These are phyloP conservation scores for Naja naja DNA, from an alignment of 2,113 vertebrate species.

Conservation along the genomic window DNA sequence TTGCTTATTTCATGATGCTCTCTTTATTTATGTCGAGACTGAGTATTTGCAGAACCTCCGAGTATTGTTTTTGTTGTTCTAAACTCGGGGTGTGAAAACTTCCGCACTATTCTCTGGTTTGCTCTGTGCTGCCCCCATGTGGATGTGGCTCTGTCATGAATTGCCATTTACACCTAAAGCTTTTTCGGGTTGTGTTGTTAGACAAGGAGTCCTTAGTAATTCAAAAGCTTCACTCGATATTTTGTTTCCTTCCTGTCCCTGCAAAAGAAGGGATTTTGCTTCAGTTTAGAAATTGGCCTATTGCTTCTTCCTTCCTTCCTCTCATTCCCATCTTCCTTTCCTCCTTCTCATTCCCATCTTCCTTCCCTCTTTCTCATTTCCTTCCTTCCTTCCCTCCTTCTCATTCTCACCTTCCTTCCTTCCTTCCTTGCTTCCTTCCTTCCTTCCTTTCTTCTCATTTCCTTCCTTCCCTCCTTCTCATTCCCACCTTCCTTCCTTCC, in stretches of 20 bases:
- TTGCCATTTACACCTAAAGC: neutral
- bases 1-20: neutral
- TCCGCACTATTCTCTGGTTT: neutral
- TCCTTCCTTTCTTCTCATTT: too few relatives aligned
- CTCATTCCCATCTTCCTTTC: too few relatives aligned
- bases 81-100: neutral
- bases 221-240: neutral
- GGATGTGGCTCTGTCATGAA: neutral
- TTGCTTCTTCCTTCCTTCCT: too few relatives aligned
- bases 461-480: too few relatives aligned
- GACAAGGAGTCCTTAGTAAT: neutral
- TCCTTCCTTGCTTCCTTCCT: too few relatives aligned
- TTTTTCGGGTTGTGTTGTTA: neutral
- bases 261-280: neutral
- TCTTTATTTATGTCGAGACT: neutral
- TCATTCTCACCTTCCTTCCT: too few relatives aligned
- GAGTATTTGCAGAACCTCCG: too few relatives aligned
- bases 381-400: too few relatives aligned
- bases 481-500: too few relatives aligned
- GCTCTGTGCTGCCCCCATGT: slow-evolving; percentile 22
- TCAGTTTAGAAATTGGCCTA: neutral
- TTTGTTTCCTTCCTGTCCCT: neutral
- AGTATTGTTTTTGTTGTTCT: neutral
- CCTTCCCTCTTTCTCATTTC: too few relatives aligned
- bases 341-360: too few relatives aligned